Evolutionary conservation across 2,797 vertebrate genomes (phyloP).

Genomic region (Erpetoichthys calabaricus): DNA sequence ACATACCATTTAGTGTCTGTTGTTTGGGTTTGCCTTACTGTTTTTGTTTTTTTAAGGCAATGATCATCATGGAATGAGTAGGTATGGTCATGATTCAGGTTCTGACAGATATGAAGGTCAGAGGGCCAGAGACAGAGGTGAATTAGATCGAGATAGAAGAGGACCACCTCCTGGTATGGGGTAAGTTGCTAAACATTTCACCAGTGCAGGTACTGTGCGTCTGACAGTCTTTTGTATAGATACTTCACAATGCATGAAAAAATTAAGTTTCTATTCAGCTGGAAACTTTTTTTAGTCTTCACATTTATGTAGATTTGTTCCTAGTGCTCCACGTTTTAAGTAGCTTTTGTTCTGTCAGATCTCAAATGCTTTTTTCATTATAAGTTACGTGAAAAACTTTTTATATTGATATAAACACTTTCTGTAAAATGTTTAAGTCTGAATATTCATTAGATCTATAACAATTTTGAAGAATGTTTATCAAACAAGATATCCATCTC

Average conservation of each 20-base stretch:
- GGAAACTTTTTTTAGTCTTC: no score
- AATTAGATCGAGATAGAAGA: conserved; percentile 33
- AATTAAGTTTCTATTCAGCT: background rate
- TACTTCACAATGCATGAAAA: conserved; percentile 1
- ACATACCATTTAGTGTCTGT: no score
- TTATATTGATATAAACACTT: background rate
- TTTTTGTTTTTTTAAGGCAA: conserved; percentile 32
- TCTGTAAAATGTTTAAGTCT: background rate
- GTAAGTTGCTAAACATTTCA: conserved; percentile 58
- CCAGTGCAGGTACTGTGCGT: conserved; percentile 43
- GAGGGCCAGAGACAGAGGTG: conserved; percentile 31
- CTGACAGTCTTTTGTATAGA: conserved; percentile 19
- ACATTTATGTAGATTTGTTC: no score
- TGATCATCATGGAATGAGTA: conserved; percentile 27
- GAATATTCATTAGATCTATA: background rate
- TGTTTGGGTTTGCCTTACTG: background rate
- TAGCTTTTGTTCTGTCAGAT: no score
- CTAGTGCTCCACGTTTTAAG: no score
- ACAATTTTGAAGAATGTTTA: background rate
- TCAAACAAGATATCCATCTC: no score
- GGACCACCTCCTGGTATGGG: conserved; percentile 56
- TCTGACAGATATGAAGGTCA: conserved; percentile 42
- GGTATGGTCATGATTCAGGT: conserved; percentile 45
- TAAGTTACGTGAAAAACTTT: no score
- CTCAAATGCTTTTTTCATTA: no score